Evolutionary conservation across 2,113 vertebrate species (phyloP).

Genomic region (Macquaria australasica): DNA sequence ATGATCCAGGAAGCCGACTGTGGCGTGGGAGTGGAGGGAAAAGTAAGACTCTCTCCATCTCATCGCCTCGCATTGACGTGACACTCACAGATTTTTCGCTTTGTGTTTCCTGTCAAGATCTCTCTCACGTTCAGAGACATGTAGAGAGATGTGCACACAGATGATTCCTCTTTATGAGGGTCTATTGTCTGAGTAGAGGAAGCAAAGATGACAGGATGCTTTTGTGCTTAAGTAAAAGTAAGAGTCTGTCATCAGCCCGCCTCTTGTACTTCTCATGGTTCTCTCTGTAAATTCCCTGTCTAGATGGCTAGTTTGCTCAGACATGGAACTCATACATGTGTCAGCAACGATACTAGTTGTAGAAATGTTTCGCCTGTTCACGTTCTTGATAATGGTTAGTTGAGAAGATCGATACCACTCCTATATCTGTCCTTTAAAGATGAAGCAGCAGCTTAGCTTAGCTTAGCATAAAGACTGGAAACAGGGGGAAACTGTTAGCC

Average conservation of each 20-base stretch:
- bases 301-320: not conserved
- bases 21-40: conserved; percentile 98
- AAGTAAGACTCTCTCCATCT: conserved; percentile 88
- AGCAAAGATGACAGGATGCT: conserved; percentile 61
- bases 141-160: conserved; percentile 52
- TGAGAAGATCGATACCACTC: not conserved
- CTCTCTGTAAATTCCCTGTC: not conserved
- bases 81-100: conserved; percentile 53
- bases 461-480: not conserved
- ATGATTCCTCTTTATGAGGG: conserved; percentile 73
- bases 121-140: conserved; percentile 55
- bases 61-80: conserved; percentile 47
- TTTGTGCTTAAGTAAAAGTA: conserved; percentile 45
- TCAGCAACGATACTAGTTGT: not conserved
- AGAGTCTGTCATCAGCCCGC: conserved; percentile 1
- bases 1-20: conserved; percentile 99
- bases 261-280: conserved; percentile 9
- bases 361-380: not conserved
- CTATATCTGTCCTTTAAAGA: no score
- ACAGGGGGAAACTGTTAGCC: not conserved
- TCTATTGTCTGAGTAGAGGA: conserved; percentile 59
- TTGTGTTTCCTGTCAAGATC: conserved; percentile 77
- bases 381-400: not conserved
- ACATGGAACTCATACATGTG: not conserved
- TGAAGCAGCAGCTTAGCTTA: conserved; percentile 7